Conservation (phyloP, 2,113 vertebrate species). For the Nothocercus julius region DNA sequence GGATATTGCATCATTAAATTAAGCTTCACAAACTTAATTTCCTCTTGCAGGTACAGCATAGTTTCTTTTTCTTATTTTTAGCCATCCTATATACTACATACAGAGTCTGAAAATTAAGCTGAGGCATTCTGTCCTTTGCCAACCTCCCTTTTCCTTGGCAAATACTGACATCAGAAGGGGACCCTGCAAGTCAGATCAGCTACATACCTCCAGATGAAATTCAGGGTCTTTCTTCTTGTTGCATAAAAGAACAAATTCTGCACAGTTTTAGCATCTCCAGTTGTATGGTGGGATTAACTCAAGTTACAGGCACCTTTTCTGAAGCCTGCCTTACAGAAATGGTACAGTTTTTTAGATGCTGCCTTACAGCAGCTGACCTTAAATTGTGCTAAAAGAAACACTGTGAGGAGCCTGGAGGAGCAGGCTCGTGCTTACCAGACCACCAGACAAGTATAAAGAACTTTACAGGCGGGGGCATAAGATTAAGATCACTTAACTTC, state of each 20-base stretch:
- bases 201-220: not conserved
- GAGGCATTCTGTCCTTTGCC: not conserved
- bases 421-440: not conserved
- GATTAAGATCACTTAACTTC: too few species aligned
- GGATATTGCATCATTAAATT: not conserved
- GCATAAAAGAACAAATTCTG: not conserved
- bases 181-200: not conserved
- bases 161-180: not conserved
- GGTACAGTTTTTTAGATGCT: not conserved
- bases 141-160: not conserved
- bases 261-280: not conserved
- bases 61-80: not conserved
- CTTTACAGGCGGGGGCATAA: not conserved
- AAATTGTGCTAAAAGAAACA: not conserved
- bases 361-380: not conserved
- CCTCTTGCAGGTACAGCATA: not conserved
- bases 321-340: not conserved
- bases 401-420: not conserved
- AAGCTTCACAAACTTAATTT: not conserved
- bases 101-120: not conserved
- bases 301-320: not conserved
- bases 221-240: not conserved
- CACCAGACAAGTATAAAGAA: not conserved
- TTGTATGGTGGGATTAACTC: not conserved
- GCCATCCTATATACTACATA: not conserved